Evolutionary conservation across 2,797 vertebrate species (phyloP), one percentile per base, ranked within the genome.

Genomic region (Anomalospiza imberbis): DNA sequence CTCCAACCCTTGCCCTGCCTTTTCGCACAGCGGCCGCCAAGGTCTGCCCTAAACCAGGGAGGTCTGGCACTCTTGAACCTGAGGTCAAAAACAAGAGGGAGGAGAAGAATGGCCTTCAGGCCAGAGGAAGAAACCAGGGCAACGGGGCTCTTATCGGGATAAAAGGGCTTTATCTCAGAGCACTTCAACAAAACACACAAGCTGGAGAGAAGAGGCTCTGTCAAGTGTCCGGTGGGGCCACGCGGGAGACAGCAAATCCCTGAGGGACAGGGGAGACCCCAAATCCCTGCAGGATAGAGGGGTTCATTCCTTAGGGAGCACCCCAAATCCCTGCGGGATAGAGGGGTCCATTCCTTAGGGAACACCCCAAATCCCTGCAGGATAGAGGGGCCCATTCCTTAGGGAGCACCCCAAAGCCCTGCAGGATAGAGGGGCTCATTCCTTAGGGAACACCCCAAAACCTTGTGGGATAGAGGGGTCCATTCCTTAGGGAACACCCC

Each of bases 51-150:
- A 14, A 87, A 94, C 48, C 94, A 63, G 95, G 95, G 96, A 97
- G 97, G 96, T 97, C 96, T 93, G 88, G 94, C 95, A 95, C 97
- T 97, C 97, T 96, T 97, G 97, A 97, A 97, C 97, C 97, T 91
- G 96, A 93, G 97, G 97, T 97, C 96, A 97, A 61, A 65, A 96
- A 94, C 94, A 79, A 96, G 95, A 96, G 94, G 75, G 87, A 74
- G 90, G 91, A 70, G 78, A 94, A 97, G 95, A 97, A 97, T 96
- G 96, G 96, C 96, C 97, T 97, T 95, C 96, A 96, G 96, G 97
- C 95, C 95, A 80, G 96, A 89, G 94, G 62, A 92, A 79, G 96
- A 96, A 97, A 97, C 97, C 96, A 77, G 96, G 96, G 95, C 96
- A 97, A 96, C 95, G 81, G 19, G 61, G 94, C 95, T 95, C 96